A percentile compares a stretch with the other conserved stretches of the same genome.
phyloP scores from a whole-genome alignment of 2,113 vertebrate genomes.

The Natator depressus region DNA sequence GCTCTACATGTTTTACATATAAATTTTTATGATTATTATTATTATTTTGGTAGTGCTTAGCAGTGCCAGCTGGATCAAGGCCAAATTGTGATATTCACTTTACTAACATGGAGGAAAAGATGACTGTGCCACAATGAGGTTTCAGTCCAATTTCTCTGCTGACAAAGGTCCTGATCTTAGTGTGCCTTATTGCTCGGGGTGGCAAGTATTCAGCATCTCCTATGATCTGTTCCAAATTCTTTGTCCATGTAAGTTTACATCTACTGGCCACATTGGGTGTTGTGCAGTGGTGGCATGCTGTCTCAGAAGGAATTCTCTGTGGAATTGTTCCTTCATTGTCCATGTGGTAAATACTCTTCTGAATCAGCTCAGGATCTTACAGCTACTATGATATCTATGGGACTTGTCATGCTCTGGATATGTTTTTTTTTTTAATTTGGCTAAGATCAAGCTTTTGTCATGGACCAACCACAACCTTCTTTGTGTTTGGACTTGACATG shows the following conservation, averaged over 20 bases:
- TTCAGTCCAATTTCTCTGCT: not conserved
- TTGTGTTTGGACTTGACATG: not conserved
- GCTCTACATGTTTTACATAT: not conserved
- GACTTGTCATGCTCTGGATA: not conserved
- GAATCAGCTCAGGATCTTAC: not conserved
- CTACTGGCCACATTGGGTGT: rapidly evolving
- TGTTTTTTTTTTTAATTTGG: not conserved
- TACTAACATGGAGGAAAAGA: not conserved
- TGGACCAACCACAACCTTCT: not conserved
- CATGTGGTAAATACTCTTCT: not conserved
- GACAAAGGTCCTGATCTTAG: not conserved
- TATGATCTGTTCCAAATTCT: not conserved
- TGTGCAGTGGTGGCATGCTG: not conserved
- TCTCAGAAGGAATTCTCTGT: not conserved
- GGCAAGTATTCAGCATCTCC: not conserved
- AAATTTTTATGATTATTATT: not conserved
- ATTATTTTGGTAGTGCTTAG: not conserved
- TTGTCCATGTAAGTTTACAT: not conserved
- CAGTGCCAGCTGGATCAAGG: not conserved
- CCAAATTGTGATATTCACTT: rapidly evolving
- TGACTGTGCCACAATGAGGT: rapidly evolving
- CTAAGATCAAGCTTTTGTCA: not conserved
- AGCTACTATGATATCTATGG: not conserved
- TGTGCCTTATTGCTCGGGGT: not conserved
- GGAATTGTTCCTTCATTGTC: not conserved